Percentiles rank a stretch among this genome's conserved stretches.
These are phyloP conservation scores for Cylloceria caligata DNA, from an alignment of 2,888 invertebrate species.

Conservation along the genomic window DNA sequence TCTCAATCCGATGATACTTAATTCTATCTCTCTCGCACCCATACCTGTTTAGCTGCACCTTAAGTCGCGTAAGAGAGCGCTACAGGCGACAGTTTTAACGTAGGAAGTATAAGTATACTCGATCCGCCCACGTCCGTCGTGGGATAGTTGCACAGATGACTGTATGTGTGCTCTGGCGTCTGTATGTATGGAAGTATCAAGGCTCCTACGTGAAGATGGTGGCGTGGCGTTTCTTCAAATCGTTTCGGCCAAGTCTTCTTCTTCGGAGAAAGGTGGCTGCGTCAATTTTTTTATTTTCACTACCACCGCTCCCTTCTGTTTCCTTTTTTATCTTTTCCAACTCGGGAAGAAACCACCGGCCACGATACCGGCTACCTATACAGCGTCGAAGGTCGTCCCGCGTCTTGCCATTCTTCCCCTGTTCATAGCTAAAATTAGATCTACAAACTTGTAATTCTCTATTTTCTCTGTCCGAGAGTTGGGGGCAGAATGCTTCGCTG, in stretches of 20 bases:
- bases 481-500: neutral
- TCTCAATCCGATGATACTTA: too few relatives aligned
- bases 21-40: too few relatives aligned
- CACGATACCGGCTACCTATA: slow-evolving; percentile 19
- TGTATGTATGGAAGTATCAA: slow-evolving; percentile 1
- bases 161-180: neutral
- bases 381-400: slow-evolving; percentile 39
- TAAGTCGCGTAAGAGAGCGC: neutral
- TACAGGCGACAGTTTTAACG: slow-evolving; percentile 4
- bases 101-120: slow-evolving; percentile 11
- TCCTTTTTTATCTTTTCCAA: slow-evolving; percentile 26
- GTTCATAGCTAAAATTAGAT: slow-evolving; percentile 55
- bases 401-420: slow-evolving; percentile 46
- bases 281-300: slow-evolving; percentile 16
- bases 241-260: slow-evolving; percentile 53
- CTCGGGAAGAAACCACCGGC: slow-evolving; percentile 6
- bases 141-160: neutral
- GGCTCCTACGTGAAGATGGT: too few relatives aligned
- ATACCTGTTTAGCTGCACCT: too few relatives aligned
- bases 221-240: slow-evolving; percentile 8
- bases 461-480: neutral
- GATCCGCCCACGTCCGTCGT: slow-evolving; percentile 2
- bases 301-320: neutral
- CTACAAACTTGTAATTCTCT: slow-evolving; percentile 29
- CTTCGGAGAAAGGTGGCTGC: slow-evolving; percentile 60